A percentile compares a stretch with the other conserved stretches of the same genome.
Conservation (phyloP, 2,797 vertebrate species). For the Menidia menidia region DNA sequence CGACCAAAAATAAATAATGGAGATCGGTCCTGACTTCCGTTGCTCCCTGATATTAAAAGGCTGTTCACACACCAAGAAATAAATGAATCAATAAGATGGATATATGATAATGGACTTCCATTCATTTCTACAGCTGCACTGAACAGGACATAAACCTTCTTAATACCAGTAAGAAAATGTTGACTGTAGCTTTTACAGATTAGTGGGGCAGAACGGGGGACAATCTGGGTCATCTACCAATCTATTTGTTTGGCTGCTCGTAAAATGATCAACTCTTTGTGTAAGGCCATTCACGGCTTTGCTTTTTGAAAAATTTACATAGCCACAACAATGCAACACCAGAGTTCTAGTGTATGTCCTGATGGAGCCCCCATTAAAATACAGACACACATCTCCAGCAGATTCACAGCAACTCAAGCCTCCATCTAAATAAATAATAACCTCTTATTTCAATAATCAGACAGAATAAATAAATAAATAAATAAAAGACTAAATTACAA, state of each 20-base stretch:
- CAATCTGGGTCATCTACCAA: neutral
- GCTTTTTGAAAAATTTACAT: neutral
- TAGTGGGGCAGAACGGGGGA: neutral
- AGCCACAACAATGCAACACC: neutral
- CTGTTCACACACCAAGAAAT: neutral
- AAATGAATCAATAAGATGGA: neutral
- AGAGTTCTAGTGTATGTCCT: neutral
- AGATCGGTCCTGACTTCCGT: too few relatives aligned
- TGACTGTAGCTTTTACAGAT: neutral
- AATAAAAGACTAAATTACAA: too few relatives aligned
- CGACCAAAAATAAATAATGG: too few relatives aligned
- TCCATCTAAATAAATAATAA: neutral
- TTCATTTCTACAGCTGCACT: neutral
- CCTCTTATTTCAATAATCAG: neutral
- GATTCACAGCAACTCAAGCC: neutral
- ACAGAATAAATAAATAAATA: too few relatives aligned
- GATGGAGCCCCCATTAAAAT: neutral
- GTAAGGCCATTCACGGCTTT: neutral
- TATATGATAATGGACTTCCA: neutral
- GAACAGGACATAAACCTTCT: neutral
- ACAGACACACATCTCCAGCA: neutral
- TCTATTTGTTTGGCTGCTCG: neutral
- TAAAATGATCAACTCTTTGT: neutral
- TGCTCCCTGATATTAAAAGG: neutral
- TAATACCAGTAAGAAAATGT: neutral